Conservation (phyloP, 2,888 invertebrate genomes). For the Acanthococcus lagerstroemiae region DNA sequence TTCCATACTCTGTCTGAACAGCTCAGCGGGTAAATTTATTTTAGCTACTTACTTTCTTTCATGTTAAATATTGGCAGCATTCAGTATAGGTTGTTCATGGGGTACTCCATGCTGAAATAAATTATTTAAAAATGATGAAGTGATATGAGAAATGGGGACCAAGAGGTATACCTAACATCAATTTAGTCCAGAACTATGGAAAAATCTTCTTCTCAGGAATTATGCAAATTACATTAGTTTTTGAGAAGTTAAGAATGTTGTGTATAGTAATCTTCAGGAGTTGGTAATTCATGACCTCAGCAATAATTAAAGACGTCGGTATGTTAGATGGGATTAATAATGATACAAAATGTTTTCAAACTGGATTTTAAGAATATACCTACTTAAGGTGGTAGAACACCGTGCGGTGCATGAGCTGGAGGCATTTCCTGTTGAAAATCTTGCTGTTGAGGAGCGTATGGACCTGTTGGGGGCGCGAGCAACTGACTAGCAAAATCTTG, state of each 20-base stretch:
- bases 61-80: constrained; percentile 15
- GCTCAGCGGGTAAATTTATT: neutral
- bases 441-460: neutral
- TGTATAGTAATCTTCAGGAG: neutral
- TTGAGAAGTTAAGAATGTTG: neutral
- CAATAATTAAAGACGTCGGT: too few relatives aligned
- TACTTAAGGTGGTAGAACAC: neutral
- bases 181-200: too few relatives aligned
- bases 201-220: too few relatives aligned
- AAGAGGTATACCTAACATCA: too few relatives aligned
- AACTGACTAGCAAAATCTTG: neutral
- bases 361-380: neutral
- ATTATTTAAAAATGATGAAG: neutral
- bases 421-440: neutral
- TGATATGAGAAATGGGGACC: too few relatives aligned
- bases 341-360: too few relatives aligned
- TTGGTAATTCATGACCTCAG: neutral
- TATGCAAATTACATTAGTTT: too few relatives aligned
- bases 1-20: too few relatives aligned
- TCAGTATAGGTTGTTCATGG: constrained; percentile 8
- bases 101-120: neutral
- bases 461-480: too few relatives aligned
- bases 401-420: neutral
- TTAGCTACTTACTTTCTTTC: constrained; percentile 13
- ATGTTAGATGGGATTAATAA: too few relatives aligned